Evolutionary conservation across 2,888 invertebrate species (phyloP), one percentile per base, ranked within the genome.

Genomic region (Parnassius smintheus): DNA sequence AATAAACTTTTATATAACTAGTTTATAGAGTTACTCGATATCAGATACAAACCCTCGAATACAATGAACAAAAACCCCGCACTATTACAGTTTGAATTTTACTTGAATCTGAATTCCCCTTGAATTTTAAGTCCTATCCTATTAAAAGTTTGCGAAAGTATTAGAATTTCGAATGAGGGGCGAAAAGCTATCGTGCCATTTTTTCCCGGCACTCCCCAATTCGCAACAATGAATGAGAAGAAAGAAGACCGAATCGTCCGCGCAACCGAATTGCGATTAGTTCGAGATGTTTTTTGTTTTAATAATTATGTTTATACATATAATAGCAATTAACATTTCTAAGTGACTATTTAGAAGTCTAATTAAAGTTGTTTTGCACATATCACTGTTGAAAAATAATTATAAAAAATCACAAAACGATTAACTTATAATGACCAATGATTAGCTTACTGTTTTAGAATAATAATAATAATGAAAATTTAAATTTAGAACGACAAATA

Each of bases 91-190:
- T 77, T 78, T 81, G 76, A 86, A 86, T 81, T 85, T 84, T 80
- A 72, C 79, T 77, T 76, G 72, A 81, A 76, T 81, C 82, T 78
- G 83, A 83, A 84, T 85, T 86, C 82, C 83, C 81, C 77, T 83
- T 85, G 87, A 90, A 88, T 88, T 85, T 88, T 84, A 87, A 90
- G 83, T 87, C 83, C 83, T 85, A 90, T 88, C 90, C 87, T 89
- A 91, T 91, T 91, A 91, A 91, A 91, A 91, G 88, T 91, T 91
- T 86, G 83, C 73, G 77, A 78, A 88, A 88, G 89, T 89, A 91
- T 91, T 88, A 86, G 88, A 91, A 91, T 88, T 88, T 83, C 81
- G 85, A 88, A 90, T 86, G 87, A 90, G 87, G 86, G 88, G 86
- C 79, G 85, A 85, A 86, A 87, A 88, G 88, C 88, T 85, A 88